These are phyloP conservation scores for Oscheius sp. DNA, from an alignment of 2,888 invertebrate species.

Conservation along the genomic window DNA sequence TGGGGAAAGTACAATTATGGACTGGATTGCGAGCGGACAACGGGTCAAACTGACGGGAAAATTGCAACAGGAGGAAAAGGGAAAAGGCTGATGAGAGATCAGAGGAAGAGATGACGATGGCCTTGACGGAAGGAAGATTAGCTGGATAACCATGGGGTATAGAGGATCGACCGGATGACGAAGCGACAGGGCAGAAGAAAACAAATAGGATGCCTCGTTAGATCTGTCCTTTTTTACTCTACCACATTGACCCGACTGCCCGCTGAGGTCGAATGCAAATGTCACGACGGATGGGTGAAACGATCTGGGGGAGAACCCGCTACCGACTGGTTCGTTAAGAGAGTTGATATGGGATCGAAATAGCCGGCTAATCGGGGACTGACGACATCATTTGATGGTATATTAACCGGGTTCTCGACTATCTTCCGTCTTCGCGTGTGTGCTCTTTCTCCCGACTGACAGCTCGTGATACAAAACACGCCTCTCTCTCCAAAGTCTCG, in stretches of 20 bases:
- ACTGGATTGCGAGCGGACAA: neutral
- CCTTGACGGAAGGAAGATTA: slow-evolving; percentile 20
- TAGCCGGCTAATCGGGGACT: neutral
- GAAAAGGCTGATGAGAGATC: neutral
- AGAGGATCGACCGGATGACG: too few species aligned
- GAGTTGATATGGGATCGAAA: too few species aligned
- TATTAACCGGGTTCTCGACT: slow-evolving; percentile 10
- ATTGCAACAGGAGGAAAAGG: neutral
- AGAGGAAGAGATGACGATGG: neutral
- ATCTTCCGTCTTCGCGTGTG: slow-evolving; percentile 6
- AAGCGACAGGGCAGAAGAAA: too few species aligned
- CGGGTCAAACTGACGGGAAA: slow-evolving; percentile 24
- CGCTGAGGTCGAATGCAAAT: too few species aligned
- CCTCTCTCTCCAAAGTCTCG: neutral
- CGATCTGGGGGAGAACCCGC: neutral
- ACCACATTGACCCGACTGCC: too few species aligned
- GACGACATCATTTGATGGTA: slow-evolving; percentile 16
- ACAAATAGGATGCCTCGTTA: too few species aligned
- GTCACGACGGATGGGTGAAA: too few species aligned
- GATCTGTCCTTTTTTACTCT: too few species aligned
- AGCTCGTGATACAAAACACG: slow-evolving; percentile 13
- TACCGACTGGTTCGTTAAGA: neutral
- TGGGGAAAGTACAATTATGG: slow-evolving; percentile 15
- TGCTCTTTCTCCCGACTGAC: slow-evolving; percentile 4
- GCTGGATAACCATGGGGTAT: slow-evolving; percentile 14